These are phyloP conservation scores for Leptatherina wallacei DNA, from an alignment of 2,797 vertebrate genomes.

Conservation along the genomic window DNA sequence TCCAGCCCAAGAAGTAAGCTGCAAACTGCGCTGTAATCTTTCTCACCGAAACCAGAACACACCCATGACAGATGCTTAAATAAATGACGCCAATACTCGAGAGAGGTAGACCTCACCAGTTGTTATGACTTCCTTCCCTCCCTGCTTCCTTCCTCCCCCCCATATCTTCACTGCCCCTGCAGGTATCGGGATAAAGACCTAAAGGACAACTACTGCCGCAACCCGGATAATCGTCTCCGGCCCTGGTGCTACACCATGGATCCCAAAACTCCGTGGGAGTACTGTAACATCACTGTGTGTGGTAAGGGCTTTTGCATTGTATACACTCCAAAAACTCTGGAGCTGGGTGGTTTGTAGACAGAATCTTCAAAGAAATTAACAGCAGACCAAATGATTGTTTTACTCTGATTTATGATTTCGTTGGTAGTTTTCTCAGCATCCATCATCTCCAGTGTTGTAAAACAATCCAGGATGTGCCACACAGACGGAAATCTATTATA, in stretches of 20 bases:
- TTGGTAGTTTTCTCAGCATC: conserved; percentile 6
- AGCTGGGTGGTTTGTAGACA: conserved; percentile 31
- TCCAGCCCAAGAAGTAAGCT: conserved; percentile 92
- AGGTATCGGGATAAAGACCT: conserved; percentile 95
- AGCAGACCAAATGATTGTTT: conserved; percentile 36
- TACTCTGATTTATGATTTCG: conserved; percentile 29
- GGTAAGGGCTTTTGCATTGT: conserved; percentile 83
- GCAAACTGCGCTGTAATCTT: conserved; percentile 38
- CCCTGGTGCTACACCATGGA: conserved; percentile 98
- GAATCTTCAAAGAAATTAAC: conserved; percentile 35
- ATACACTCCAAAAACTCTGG: conserved; percentile 12
- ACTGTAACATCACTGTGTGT: conserved; percentile 94
- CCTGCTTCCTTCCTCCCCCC: conserved; percentile 6
- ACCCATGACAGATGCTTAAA: conserved; percentile 59
- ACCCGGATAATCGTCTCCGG: conserved; percentile 92
- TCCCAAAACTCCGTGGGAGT: conserved; percentile 93
- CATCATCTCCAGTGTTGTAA: neutral
- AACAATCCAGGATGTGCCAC: conserved; percentile 2
- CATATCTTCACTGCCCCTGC: conserved; percentile 32
- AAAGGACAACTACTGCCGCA: conserved; percentile 98
- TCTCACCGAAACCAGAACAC: conserved; percentile 52
- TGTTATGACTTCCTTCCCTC: conserved; percentile 49
- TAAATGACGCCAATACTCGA: conserved; percentile 43
- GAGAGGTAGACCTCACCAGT: conserved; percentile 53
- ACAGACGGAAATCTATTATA: conserved; percentile 15